Evolutionary conservation across 2,888 invertebrate species (phyloP).

Genomic region (Eudemis profundana): DNA sequence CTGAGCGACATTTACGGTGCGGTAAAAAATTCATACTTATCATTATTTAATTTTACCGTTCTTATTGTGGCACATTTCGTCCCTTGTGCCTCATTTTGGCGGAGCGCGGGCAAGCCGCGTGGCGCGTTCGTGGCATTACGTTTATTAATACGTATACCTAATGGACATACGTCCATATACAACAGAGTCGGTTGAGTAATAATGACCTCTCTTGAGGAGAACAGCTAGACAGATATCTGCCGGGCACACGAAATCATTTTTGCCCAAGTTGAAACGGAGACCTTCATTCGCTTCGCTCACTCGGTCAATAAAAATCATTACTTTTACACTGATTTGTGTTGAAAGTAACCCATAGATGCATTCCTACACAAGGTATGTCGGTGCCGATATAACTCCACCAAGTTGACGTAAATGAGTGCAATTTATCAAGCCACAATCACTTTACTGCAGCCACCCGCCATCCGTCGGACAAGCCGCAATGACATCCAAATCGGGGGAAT

Average conservation of each 20-base stretch:
- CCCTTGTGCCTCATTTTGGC: conserved; percentile 16
- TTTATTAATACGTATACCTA: not conserved
- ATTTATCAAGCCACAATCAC: conserved; percentile 21
- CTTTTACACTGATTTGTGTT: no score
- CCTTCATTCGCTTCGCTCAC: no score
- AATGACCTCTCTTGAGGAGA: no score
- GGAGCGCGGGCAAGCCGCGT: not conserved
- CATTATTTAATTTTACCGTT: conserved; percentile 42
- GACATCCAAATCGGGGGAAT: conserved; percentile 26
- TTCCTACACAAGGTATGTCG: no score
- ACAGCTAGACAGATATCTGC: no score
- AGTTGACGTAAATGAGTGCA: not conserved
- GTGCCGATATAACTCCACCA: not conserved
- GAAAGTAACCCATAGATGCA: no score
- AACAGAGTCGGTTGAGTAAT: no score
- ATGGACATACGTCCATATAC: no score
- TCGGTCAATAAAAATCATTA: no score
- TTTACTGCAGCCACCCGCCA: conserved; percentile 9
- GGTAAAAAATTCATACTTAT: conserved; percentile 18
- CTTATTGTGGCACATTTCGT: conserved; percentile 30
- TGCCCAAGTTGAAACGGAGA: no score
- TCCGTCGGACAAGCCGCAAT: conserved; percentile 8
- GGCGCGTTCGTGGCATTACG: not conserved
- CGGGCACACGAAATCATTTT: no score
- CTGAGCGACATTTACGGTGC: conserved; percentile 15